phyloP scores from a whole-genome alignment of 2,797 vertebrate species.

The Sebastes itinus region DNA sequence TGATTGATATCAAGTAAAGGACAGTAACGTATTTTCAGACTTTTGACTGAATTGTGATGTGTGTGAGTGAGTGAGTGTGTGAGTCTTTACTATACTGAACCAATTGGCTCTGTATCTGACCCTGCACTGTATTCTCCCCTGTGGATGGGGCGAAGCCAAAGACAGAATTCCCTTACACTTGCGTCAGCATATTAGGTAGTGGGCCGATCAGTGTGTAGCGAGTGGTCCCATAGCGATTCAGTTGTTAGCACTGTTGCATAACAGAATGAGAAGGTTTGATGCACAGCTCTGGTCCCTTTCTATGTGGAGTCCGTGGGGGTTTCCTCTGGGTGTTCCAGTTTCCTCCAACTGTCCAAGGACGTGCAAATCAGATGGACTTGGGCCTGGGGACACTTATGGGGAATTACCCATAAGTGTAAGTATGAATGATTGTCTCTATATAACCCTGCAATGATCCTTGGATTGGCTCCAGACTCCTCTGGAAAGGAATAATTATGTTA shows the following conservation, averaged over 20 bases:
- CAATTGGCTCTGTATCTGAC: background rate
- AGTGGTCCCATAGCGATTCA: slow-evolving; percentile 12
- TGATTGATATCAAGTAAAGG: background rate
- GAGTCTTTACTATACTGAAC: background rate
- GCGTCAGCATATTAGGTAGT: slow-evolving; percentile 14
- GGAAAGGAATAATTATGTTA: background rate
- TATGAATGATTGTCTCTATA: slow-evolving; percentile 36
- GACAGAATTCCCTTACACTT: slow-evolving; percentile 12
- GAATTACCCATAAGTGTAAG: slow-evolving; percentile 17
- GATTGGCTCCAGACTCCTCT: background rate
- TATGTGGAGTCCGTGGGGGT: background rate
- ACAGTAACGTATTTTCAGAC: background rate
- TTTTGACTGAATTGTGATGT: background rate
- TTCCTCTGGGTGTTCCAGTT: slow-evolving; percentile 43
- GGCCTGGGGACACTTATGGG: background rate
- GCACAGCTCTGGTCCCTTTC: background rate
- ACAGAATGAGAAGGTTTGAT: slow-evolving; percentile 24
- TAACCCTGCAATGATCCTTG: slow-evolving; percentile 10
- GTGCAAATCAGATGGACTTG: slow-evolving; percentile 31
- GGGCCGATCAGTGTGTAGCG: background rate
- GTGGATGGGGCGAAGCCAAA: slow-evolving; percentile 8
- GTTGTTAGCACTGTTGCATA: slow-evolving; percentile 19
- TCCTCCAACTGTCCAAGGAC: slow-evolving; percentile 30
- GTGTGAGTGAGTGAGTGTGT: background rate
- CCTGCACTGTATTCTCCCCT: background rate